Evolutionary conservation across 2,113 vertebrate genomes (phyloP).

Genomic region (Phalacrocorax carbo): DNA sequence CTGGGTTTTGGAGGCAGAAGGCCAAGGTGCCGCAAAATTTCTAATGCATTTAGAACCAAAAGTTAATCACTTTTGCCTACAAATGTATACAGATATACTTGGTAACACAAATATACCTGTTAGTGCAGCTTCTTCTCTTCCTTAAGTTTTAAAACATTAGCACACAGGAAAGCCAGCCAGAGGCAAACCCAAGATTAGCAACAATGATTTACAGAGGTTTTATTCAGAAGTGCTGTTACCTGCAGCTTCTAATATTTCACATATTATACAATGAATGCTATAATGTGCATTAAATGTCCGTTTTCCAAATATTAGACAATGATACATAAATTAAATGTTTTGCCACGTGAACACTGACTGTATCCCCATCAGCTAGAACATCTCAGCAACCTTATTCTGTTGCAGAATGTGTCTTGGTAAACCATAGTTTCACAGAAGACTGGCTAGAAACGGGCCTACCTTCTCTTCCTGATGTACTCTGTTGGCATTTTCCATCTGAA

Average conservation of each 20-base stretch:
- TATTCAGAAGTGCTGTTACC: neutral
- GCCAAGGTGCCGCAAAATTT: neutral
- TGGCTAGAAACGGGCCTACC: conserved; percentile 63
- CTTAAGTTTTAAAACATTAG: neutral
- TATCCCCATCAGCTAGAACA: neutral
- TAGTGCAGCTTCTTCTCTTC: neutral
- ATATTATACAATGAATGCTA: neutral
- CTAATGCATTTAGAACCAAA: neutral
- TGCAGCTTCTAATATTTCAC: neutral
- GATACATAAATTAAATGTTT: neutral
- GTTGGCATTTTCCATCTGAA: conserved; percentile 81
- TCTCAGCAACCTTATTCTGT: fast-evolving
- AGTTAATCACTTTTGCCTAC: fast-evolving
- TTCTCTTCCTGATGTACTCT: conserved; percentile 83
- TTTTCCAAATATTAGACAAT: neutral
- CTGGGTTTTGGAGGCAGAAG: neutral
- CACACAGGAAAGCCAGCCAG: neutral
- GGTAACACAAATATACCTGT: neutral
- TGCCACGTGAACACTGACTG: neutral
- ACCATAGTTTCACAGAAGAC: neutral
- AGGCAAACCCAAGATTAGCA: neutral
- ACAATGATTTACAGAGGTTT: neutral
- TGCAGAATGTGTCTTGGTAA: neutral
- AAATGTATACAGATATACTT: neutral
- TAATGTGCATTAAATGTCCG: neutral